A percentile compares a stretch with the other conserved stretches of the same genome.
Evolutionary conservation across 64 coral and sea anemone genomes (phyloP).

Genomic region (Exaiptasia diaphana): DNA sequence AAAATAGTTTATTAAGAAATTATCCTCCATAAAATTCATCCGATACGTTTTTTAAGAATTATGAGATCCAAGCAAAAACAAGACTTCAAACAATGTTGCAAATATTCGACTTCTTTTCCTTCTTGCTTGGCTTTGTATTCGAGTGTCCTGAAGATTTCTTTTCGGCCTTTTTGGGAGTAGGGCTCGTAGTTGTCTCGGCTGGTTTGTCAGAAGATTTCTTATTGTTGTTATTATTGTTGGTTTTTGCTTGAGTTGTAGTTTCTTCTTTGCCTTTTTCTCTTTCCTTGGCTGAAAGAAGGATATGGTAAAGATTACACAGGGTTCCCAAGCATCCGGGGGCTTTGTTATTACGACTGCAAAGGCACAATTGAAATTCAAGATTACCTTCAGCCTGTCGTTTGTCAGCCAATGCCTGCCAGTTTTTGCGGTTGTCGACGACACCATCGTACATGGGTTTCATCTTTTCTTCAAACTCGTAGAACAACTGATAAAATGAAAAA

Average conservation of each 20-base stretch:
- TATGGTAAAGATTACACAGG: no score
- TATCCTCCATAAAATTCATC: no score
- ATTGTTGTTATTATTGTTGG: not conserved
- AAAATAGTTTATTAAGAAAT: no score
- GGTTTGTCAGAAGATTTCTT: conserved; percentile 1
- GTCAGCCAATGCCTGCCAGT: conserved; percentile 52
- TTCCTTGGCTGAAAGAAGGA: no score
- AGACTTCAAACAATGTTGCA: not conserved
- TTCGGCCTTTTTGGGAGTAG: not conserved
- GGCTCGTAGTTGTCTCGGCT: not conserved
- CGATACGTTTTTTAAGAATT: no score
- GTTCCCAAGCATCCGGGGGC: no score
- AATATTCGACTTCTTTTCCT: not conserved
- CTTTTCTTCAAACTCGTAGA: conserved; percentile 39
- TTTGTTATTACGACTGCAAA: no score
- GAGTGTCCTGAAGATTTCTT: not conserved
- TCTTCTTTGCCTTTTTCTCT: not conserved
- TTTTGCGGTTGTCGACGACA: conserved; percentile 11
- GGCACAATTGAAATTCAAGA: no score
- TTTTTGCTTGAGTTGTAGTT: not conserved
- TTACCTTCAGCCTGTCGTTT: not conserved
- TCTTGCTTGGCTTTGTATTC: not conserved
- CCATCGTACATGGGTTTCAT: conserved; percentile 53
- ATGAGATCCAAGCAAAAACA: no score
- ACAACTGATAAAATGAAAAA: conserved; percentile 20